Percentiles rank a stretch among this genome's conserved stretches.
Evolutionary conservation across 2,888 invertebrate species (phyloP).

Genomic region (Stenoptilia bipunctidactyla): DNA sequence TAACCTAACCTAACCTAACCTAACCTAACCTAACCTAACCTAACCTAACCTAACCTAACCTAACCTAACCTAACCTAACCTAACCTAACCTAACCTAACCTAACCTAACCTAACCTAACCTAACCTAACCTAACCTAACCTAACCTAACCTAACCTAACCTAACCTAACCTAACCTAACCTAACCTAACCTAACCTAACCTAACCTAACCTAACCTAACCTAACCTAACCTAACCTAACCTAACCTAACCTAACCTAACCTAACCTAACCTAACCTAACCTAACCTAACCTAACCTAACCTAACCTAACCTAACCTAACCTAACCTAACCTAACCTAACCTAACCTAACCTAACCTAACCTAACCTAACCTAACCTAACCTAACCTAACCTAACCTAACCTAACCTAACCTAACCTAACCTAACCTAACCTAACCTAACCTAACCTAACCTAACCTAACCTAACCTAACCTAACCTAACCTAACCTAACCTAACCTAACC

Average conservation of each 20-base stretch:
- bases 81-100: conserved; percentile 9
- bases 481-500: conserved; percentile 16
- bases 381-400: conserved; percentile 10
- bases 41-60: conserved; percentile 9
- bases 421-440: conserved; percentile 10
- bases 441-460: conserved; percentile 11
- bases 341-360: conserved; percentile 16
- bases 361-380: conserved; percentile 16
- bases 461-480: conserved; percentile 17
- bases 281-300: conserved; percentile 10
- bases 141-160: conserved; percentile 9
- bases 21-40: conserved; percentile 9
- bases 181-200: conserved; percentile 9
- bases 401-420: conserved; percentile 10
- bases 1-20: conserved; percentile 9
- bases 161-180: conserved; percentile 9
- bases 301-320: conserved; percentile 13
- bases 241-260: conserved; percentile 10
- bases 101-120: conserved; percentile 9
- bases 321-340: conserved; percentile 16
- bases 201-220: conserved; percentile 10
- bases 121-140: conserved; percentile 9
- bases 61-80: conserved; percentile 9
- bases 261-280: conserved; percentile 10
- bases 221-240: conserved; percentile 10